Percentiles rank a stretch among this genome's conserved stretches.
Evolutionary conservation across 2,113 vertebrate genomes (phyloP).

Genomic region (Gobio gobio): DNA sequence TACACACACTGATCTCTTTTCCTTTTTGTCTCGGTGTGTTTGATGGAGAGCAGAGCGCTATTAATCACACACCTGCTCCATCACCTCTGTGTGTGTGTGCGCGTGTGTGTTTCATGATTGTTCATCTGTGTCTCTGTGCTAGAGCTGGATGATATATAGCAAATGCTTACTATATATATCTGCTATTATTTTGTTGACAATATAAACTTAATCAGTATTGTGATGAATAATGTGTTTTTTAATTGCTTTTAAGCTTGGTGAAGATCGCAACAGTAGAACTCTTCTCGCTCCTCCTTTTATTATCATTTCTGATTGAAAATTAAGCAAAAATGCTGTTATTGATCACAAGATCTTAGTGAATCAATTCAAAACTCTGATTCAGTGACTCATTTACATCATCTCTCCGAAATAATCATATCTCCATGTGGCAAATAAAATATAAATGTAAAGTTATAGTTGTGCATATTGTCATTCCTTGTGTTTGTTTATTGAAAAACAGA

Average conservation of each 20-base stretch:
- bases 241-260: neutral
- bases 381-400: neutral
- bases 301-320: neutral
- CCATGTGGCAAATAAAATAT: neutral
- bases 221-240: neutral
- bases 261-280: neutral
- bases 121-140: neutral
- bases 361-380: neutral
- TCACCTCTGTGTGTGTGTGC: neutral
- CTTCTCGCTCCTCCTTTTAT: neutral
- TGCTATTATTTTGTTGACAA: neutral
- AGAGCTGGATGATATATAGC: neutral
- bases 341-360: neutral
- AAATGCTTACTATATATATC: neutral
- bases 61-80: slow-evolving; percentile 1
- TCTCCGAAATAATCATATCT: neutral
- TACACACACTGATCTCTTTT: neutral
- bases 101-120: neutral
- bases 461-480: neutral
- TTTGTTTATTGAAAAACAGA: neutral
- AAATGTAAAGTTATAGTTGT: neutral
- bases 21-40: neutral
- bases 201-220: neutral
- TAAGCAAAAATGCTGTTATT: neutral
- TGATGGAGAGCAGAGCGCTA: neutral